Percentiles rank a stretch among this genome's conserved stretches.
phyloP scores from a whole-genome alignment of 2,113 vertebrate genomes.

The Microcebus griseorufus region DNA sequence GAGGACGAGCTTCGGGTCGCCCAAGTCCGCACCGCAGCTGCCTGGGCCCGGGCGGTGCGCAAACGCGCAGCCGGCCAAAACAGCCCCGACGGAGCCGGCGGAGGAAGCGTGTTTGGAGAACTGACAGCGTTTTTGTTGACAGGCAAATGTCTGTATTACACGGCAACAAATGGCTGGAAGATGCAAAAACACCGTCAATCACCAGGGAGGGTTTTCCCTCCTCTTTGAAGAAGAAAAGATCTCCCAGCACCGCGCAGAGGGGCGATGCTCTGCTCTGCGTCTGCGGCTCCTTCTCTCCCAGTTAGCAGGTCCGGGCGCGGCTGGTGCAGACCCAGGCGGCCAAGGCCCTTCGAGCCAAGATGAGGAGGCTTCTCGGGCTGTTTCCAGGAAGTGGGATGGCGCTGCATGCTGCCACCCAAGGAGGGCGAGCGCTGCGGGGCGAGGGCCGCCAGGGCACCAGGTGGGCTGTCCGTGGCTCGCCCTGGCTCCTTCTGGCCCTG shows the following conservation, averaged over 20 bases:
- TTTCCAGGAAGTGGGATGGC: not conserved
- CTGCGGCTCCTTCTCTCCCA: not conserved
- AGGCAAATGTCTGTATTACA: constrained; percentile 64
- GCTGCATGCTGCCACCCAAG: rapidly evolving
- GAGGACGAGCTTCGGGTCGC: not conserved
- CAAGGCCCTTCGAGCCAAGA: not conserved
- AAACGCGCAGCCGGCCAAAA: constrained; percentile 42
- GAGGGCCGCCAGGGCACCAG: rapidly evolving
- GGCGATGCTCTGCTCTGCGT: not conserved
- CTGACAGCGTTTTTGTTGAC: constrained; percentile 57
- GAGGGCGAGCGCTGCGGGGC: not conserved
- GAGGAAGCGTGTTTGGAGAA: constrained; percentile 40
- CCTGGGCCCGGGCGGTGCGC: not conserved
- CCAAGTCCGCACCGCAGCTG: not conserved
- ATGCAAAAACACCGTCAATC: constrained; percentile 55
- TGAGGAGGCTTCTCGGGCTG: not conserved
- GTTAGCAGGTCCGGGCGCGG: not conserved
- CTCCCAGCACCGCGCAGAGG: not conserved
- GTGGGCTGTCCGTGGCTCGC: rapidly evolving
- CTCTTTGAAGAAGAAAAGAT: not conserved
- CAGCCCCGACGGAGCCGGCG: not conserved
- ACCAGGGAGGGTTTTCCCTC: not conserved
- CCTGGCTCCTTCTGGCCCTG: not conserved
- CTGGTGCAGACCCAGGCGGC: not conserved
- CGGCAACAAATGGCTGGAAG: constrained; percentile 42